Percentiles rank a stretch among this genome's conserved stretches.
Conservation (phyloP, 1,140 invertebrate genomes). For the Dermatophagoides farinae region DNA sequence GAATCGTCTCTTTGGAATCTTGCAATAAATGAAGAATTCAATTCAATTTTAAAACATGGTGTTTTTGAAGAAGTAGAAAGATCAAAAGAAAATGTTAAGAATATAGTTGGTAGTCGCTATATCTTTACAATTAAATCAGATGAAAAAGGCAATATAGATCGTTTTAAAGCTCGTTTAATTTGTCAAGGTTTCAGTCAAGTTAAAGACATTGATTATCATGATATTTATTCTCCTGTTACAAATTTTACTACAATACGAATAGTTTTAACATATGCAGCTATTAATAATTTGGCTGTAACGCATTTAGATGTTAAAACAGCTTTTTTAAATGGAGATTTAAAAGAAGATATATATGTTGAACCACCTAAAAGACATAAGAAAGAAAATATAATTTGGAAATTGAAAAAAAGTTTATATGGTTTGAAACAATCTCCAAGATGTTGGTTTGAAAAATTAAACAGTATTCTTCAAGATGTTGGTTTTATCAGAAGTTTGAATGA, state of each 20-base stretch:
- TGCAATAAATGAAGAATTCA: conserved; percentile 25
- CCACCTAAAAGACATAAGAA: conserved; percentile 21
- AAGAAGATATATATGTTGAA: conserved; percentile 26
- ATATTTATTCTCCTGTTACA: conserved; percentile 19
- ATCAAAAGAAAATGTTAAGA: background rate
- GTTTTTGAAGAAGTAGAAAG: background rate
- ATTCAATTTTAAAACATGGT: conserved; percentile 15
- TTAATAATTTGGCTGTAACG: conserved; percentile 19
- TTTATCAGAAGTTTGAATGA: background rate
- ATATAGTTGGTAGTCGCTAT: conserved; percentile 12
- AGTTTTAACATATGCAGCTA: conserved; percentile 21
- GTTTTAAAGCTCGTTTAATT: conserved; percentile 14
- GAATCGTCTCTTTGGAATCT: conserved; percentile 23
- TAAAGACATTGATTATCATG: conserved; percentile 11
- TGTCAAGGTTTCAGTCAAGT: conserved; percentile 10
- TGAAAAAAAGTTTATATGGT: background rate
- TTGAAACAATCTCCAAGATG: background rate
- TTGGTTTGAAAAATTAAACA: background rate
- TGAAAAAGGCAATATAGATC: conserved; percentile 8
- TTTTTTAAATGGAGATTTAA: conserved; percentile 24
- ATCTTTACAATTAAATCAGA: conserved; percentile 14
- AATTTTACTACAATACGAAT: conserved; percentile 22
- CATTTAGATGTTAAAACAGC: conserved; percentile 23
- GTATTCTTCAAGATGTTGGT: background rate
- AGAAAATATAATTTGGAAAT: background rate